Conservation (phyloP, 64 coral and sea anemone genomes). For the Dendrophyllia cribrosa region DNA sequence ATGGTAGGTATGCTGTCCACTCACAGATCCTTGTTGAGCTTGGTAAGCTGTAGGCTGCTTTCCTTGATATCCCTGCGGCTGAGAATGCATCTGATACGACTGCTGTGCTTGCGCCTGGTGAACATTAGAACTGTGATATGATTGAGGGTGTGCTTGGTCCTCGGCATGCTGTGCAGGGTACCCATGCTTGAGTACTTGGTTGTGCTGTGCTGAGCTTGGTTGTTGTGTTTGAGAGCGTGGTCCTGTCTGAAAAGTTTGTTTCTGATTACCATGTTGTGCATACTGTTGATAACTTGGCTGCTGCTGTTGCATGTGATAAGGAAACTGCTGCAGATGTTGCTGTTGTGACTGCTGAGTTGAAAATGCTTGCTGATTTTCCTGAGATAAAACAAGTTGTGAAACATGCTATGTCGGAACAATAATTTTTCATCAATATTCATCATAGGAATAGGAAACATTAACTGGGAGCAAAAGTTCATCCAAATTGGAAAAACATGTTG, state of each 20-base stretch:
- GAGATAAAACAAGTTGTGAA: background rate
- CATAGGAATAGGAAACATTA: no score
- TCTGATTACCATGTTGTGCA: constrained; percentile 29
- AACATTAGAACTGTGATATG: constrained; percentile 27
- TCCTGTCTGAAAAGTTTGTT: background rate
- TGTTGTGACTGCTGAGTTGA: constrained; percentile 20
- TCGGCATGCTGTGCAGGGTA: constrained; percentile 22
- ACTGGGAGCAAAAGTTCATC: no score
- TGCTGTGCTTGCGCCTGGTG: constrained; percentile 22
- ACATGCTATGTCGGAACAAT: background rate
- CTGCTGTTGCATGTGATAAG: constrained; percentile 31
- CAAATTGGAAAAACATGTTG: no score
- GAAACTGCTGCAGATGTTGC: constrained; percentile 44
- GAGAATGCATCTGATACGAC: constrained; percentile 21
- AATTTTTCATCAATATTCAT: no score
- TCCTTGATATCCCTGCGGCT: constrained; percentile 29
- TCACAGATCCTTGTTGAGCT: constrained; percentile 2
- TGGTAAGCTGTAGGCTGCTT: constrained; percentile 24
- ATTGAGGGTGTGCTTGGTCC: constrained; percentile 39
- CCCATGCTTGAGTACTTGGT: constrained; percentile 50
- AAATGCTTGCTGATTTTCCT: constrained; percentile 51
- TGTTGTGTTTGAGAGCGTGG: background rate
- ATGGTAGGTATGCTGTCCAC: constrained; percentile 30
- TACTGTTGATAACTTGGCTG: constrained; percentile 45
- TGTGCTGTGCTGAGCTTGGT: constrained; percentile 2